Percentiles rank a stretch among this genome's conserved stretches.
Conservation (phyloP, 2,797 vertebrate species). For the Staurois parvus region DNA sequence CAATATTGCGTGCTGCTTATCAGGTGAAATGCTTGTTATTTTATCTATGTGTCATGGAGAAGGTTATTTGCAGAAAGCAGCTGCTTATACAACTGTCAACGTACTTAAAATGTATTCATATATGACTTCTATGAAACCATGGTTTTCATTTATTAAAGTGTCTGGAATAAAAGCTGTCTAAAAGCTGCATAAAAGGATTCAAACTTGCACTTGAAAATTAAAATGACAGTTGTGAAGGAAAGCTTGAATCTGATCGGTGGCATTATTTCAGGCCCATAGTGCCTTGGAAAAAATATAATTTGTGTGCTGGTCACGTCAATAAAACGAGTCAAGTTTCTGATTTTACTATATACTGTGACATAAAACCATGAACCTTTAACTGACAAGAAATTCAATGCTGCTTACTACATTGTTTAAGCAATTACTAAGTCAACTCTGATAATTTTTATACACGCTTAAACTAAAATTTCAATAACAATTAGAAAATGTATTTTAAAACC, state of each 20-base stretch:
- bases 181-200: background rate
- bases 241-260: background rate
- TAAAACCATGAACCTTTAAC: background rate
- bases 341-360: background rate
- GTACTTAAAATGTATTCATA: slow-evolving; percentile 15
- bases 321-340: background rate
- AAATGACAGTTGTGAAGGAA: background rate
- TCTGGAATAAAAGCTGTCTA: background rate
- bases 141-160: background rate
- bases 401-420: background rate
- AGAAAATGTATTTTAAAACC: too few species aligned
- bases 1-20: slow-evolving; percentile 44
- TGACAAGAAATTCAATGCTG: background rate
- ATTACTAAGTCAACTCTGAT: too few species aligned
- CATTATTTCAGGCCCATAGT: background rate
- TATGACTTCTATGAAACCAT: background rate
- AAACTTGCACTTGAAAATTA: background rate
- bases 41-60: slow-evolving; percentile 35
- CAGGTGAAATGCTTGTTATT: slow-evolving; percentile 37
- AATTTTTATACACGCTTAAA: too few species aligned
- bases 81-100: slow-evolving; percentile 59
- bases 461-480: too few species aligned
- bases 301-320: background rate
- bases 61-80: slow-evolving; percentile 57
- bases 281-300: background rate